Conservation (phyloP, 2,888 invertebrate species). For the Didymodactylos carnosus region DNA sequence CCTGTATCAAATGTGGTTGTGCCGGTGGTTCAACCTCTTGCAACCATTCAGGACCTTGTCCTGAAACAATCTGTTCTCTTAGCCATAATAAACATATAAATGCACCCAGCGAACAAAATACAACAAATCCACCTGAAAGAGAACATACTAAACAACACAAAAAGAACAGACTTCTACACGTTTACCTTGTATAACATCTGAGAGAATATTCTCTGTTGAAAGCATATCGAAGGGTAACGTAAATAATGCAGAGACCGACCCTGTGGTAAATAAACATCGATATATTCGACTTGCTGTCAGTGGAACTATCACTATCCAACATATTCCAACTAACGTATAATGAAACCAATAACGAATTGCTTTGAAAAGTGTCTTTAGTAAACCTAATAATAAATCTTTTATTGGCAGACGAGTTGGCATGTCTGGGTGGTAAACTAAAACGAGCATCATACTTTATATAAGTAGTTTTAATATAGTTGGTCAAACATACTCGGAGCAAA, state of each 20-base stretch:
- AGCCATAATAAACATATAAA: slow-evolving; percentile 94
- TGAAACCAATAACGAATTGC: slow-evolving; percentile 91
- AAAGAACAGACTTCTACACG: slow-evolving; percentile 88
- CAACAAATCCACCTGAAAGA: slow-evolving; percentile 87
- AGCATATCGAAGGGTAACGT: slow-evolving; percentile 73
- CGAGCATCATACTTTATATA: neutral
- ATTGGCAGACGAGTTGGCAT: slow-evolving; percentile 94
- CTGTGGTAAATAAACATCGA: slow-evolving; percentile 70
- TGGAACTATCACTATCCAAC: slow-evolving; percentile 91
- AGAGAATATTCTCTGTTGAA: slow-evolving; percentile 70
- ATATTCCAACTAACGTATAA: slow-evolving; percentile 81
- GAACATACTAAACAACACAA: no score
- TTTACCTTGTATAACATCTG: slow-evolving; percentile 84
- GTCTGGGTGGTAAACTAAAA: slow-evolving; percentile 74
- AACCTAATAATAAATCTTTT: slow-evolving; percentile 69
- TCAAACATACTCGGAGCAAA: slow-evolving; percentile 61
- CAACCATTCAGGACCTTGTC: slow-evolving; percentile 89
- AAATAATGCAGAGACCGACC: slow-evolving; percentile 55
- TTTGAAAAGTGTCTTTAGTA: slow-evolving; percentile 65
- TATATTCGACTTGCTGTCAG: slow-evolving; percentile 86
- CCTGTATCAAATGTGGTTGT: neutral
- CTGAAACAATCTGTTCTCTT: slow-evolving; percentile 85
- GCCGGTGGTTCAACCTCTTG: neutral
- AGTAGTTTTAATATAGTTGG: neutral
- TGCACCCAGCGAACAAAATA: slow-evolving; percentile 77